Evolutionary conservation across 2,113 vertebrate genomes (phyloP), one percentile per base, ranked within the genome.

Genomic region (Mirza zaza): DNA sequence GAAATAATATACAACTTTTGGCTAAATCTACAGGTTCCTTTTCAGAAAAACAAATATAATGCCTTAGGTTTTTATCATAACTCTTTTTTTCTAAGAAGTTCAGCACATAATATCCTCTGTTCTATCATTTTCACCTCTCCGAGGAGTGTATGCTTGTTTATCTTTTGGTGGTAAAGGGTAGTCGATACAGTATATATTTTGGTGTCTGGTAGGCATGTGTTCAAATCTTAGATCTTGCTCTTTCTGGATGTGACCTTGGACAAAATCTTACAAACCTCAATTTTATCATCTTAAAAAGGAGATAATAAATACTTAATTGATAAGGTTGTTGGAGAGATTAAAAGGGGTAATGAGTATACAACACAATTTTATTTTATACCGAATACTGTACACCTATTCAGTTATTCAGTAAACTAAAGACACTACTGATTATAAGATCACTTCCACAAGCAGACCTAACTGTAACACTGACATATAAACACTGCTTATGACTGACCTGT

Each of bases 131-230:
- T 36, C 34, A 15, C 34, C 18, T 23, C 27, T 18, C 17, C 27
- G 34, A 5, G 59, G 42, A 82, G 1, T 50, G 27, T 76, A 48
- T 82, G 45, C 70, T 88, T 32, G 6, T 81, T 67, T 92, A 68
- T 83, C 23, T 95, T 85, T 76, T 48, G 32, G 39, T 80, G 27
- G 71, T 85, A 79, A 92, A 65, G 25, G 70, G 39, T 65, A 39
- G 79, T 85, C 8, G n/a, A 83, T 77, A 83, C 34, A 83, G 55
- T 57, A 57, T 83, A 75, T 76, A 67, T 55, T 96, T 94, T 67
- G 83, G n/a, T 81, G 29, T 88, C 88, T 71, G 50, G 71, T 63
- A 73, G 88, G 5, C 21, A 6, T 65, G 27, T 45, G 15, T 80
- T 92, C 63, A 81, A 85, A 85, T 85, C 80, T 27, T 63, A 89